Base-by-base conservation (phyloP, 1,140 invertebrate genomes). In the Sesamia nonagrioides region DNA sequence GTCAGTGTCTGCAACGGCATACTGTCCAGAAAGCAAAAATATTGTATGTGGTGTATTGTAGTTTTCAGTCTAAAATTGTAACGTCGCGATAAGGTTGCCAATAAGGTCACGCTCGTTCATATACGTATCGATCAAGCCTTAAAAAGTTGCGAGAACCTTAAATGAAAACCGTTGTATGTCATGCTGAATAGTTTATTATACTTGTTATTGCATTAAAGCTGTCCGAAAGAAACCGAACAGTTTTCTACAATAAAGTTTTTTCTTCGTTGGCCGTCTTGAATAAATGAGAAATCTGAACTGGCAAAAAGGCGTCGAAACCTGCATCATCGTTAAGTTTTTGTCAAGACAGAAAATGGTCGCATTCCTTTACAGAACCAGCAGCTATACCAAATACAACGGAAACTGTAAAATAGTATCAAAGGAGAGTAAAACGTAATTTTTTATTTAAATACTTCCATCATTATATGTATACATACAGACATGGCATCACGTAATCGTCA, bases 211-310 rank as follows among this genome's bases (percentile, higher is more conserved):
- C 15, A 63, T 37, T 6, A 6, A 37, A 63, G 7, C 60, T 17
- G 15, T 6, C 33, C 17, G 33, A n/a, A 40, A 63, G 35, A 18
- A n/a, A 63, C 8, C 2, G 2, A 37, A 15, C 66, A 48, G 40
- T 21, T 69, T 69, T 48, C 42, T 45, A 50, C 15, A 69, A 69
- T 50, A n/a, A 69, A 69, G 40, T 69, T 69, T 69, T 69, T 69
- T n/a, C 6, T n/a, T 8, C 13, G 21, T 35, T 37, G 15, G 35
- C 35, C 60, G 60, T 37, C 33, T 56, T 2, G 6, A 56, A 56
- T 56, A 63, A 63, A 63, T 63, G 66, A 69, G 66, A 69, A 69
- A 69, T 69, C 40, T 69, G 6, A 2, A 58, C 40, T 27, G 18
- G 17, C n/a, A 58, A 74, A 60, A 58, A 60, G 40, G 0, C 27